A percentile compares a stretch with the other conserved stretches of the same genome.
phyloP scores from a whole-genome alignment of 2,888 invertebrate species.

The Cyrtodaria siliqua region DNA sequence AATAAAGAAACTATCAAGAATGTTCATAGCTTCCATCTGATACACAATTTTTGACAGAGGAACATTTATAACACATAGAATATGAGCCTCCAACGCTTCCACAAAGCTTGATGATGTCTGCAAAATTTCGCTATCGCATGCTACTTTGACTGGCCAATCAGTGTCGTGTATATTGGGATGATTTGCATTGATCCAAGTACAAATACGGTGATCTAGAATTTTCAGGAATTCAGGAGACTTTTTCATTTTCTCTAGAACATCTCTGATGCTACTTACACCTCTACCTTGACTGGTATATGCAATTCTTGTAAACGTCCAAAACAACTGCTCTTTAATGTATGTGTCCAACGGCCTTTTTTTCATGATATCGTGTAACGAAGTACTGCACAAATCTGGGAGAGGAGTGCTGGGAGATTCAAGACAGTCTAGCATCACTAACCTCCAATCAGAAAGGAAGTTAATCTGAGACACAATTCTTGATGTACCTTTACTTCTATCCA shows the following conservation, averaged over 20 bases:
- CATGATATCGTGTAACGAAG: constrained; percentile 32
- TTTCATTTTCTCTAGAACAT: constrained; percentile 37
- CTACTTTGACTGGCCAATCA: constrained; percentile 58
- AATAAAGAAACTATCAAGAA: constrained; percentile 50
- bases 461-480: constrained; percentile 44
- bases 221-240: constrained; percentile 15
- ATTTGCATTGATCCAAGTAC: neutral
- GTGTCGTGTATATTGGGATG: neutral
- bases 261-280: constrained; percentile 45
- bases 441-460: constrained; percentile 67
- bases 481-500: constrained; percentile 27
- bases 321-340: constrained; percentile 58
- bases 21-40: constrained; percentile 43
- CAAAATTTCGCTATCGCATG: constrained; percentile 45
- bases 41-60: constrained; percentile 59
- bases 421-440: constrained; percentile 59
- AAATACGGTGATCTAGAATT: constrained; percentile 16
- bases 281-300: constrained; percentile 49
- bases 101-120: constrained; percentile 42
- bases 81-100: constrained; percentile 53
- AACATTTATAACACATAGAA: constrained; percentile 37
- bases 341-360: constrained; percentile 32
- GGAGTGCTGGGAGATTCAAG: constrained; percentile 42
- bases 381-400: constrained; percentile 31
- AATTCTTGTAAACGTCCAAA: constrained; percentile 68